Evolutionary conservation across 2,797 vertebrate genomes (phyloP).

Genomic region (Carapus acus): DNA sequence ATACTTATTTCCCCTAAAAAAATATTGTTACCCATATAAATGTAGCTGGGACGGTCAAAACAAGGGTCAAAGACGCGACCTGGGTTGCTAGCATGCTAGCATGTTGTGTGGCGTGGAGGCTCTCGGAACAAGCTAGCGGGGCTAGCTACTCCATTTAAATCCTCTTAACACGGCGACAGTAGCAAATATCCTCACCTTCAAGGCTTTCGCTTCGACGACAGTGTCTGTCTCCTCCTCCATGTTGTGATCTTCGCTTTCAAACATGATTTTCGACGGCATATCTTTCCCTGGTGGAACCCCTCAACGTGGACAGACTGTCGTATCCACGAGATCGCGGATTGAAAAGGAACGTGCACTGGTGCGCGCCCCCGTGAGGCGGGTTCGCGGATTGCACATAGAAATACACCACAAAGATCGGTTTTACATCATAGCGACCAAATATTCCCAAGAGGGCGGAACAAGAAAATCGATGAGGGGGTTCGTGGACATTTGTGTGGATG

Average conservation of each 20-base stretch:
- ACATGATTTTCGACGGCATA: constrained; percentile 66
- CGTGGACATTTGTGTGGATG: too few relatives aligned
- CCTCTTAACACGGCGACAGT: background rate
- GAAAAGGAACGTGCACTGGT: constrained; percentile 53
- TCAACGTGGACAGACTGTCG: constrained; percentile 41
- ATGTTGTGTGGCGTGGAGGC: constrained; percentile 53
- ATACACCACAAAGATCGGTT: constrained; percentile 19
- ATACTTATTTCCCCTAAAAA: too few relatives aligned
- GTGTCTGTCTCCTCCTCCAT: constrained; percentile 52
- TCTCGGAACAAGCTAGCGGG: background rate
- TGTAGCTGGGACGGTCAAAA: too few relatives aligned
- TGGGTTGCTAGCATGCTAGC: background rate
- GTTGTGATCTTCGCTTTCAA: constrained; percentile 44
- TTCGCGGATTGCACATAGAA: constrained; percentile 22
- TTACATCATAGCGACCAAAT: too few relatives aligned
- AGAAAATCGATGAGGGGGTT: too few relatives aligned
- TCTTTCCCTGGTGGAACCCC: constrained; percentile 49
- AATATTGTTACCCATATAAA: too few relatives aligned
- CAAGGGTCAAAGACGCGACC: too few relatives aligned
- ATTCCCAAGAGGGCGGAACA: too few relatives aligned
- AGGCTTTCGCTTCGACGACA: constrained; percentile 23
- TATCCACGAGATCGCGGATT: constrained; percentile 44
- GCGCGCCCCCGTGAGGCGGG: background rate
- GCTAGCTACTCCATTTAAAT: background rate
- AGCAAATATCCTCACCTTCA: constrained; percentile 50